Evolutionary conservation across 2,888 invertebrate species (phyloP).

Genomic region (Hedychridium roseum): DNA sequence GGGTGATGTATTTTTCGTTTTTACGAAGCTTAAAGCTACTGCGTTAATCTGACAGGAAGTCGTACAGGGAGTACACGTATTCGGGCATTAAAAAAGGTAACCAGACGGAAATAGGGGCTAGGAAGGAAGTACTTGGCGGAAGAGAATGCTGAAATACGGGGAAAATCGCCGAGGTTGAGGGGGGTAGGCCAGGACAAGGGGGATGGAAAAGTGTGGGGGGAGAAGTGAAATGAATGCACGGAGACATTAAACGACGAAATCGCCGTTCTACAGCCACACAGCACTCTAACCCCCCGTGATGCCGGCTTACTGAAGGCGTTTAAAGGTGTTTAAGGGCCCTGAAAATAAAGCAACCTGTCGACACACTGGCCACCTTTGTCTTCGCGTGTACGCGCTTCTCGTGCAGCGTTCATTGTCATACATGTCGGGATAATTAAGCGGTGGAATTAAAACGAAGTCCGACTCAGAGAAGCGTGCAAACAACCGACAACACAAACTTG

Average conservation of each 20-base stretch:
- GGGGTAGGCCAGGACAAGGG: background rate
- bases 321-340: too few relatives aligned
- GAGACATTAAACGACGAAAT: too few relatives aligned
- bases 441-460: slow-evolving; percentile 7
- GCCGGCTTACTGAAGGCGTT: too few relatives aligned
- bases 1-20: too few relatives aligned
- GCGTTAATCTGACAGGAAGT: slow-evolving; percentile 3
- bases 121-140: slow-evolving; percentile 3
- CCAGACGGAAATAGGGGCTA: background rate
- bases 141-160: slow-evolving; percentile 6
- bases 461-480: too few relatives aligned
- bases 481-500: too few relatives aligned
- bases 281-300: too few relatives aligned
- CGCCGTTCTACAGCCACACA: too few relatives aligned
- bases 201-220: slow-evolving; percentile 6
- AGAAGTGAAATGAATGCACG: slow-evolving; percentile 1
- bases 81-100: slow-evolving; percentile 1
- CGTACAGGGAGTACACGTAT: slow-evolving; percentile 22
- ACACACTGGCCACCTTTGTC: too few relatives aligned
- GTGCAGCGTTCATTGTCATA: too few relatives aligned
- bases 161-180: slow-evolving; percentile 5
- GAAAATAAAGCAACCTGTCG: too few relatives aligned
- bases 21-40: too few relatives aligned
- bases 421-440: slow-evolving; percentile 16
- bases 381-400: slow-evolving; percentile 8